Conservation (phyloP, 2,797 vertebrate species). For the Telmatherina bonti region DNA sequence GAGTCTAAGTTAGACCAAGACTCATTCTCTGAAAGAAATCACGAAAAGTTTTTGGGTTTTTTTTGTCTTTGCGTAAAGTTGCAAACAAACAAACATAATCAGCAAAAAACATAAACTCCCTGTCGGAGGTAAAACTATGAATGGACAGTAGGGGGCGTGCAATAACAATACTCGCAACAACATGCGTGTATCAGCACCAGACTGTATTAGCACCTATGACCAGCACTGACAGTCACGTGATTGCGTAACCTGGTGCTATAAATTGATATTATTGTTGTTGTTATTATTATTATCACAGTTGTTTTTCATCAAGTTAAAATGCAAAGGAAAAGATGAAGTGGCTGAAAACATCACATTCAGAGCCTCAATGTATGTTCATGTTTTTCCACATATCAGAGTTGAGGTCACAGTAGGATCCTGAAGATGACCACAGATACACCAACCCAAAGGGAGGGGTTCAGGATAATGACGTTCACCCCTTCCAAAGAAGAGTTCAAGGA, state of each 20-base stretch:
- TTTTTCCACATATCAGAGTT: conserved; percentile 27
- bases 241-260: too few relatives aligned
- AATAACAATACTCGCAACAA: too few relatives aligned
- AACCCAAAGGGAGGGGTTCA: conserved; percentile 81
- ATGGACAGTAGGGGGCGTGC: neutral
- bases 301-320: neutral
- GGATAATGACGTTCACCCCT: conserved; percentile 94
- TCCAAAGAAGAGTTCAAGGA: conserved; percentile 93
- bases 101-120: too few relatives aligned
- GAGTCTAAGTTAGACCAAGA: too few relatives aligned
- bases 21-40: too few relatives aligned
- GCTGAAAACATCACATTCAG: neutral
- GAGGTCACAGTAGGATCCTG: conserved; percentile 12
- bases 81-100: too few relatives aligned
- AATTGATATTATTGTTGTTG: too few relatives aligned
- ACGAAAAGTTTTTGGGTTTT: too few relatives aligned
- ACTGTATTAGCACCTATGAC: too few relatives aligned
- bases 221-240: too few relatives aligned
- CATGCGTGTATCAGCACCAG: neutral
- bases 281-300: neutral
- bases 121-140: neutral
- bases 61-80: too few relatives aligned
- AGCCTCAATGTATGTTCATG: conserved; percentile 4
- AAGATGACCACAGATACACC: conserved; percentile 90
- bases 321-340: neutral